Evolutionary conservation across 1,140 invertebrate species (phyloP), one percentile per base, ranked within the genome.

Genomic region (Scaptodrosophila lebanonensis): DNA sequence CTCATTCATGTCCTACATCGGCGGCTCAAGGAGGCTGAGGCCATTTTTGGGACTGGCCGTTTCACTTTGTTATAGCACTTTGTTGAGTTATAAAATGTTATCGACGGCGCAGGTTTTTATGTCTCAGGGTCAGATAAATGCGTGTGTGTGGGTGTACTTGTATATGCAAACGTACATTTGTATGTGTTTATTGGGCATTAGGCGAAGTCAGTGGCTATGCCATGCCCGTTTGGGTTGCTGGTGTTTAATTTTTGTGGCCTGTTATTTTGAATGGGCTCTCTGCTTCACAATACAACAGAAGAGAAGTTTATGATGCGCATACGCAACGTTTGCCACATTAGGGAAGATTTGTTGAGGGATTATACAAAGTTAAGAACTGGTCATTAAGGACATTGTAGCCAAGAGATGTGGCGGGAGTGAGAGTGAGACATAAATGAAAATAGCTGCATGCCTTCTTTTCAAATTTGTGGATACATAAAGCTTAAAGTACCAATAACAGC

Each of bases 91-190:
- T 82, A 82, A 82, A 82, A 82, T 70, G 69, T 69, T 79, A 82
- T 79, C 75, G 73, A 73, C 68, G 60, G 73, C 65, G 60, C 75
- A 82, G 73, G 73, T 82, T 79, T 79, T 79, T 82, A 79, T 79
- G 73, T 54, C 57, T 69, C 50, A 56, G 58, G 70, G 75, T 66
- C 73, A 79, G 73, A 79, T 79, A 75, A 82, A 82, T 75, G n/a
- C n/a, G n/a, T n/a, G n/a, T n/a, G n/a, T n/a, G n/a, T n/a, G n/a
- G n/a, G n/a, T n/a, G n/a, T n/a, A n/a, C n/a, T n/a, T n/a, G n/a
- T n/a, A n/a, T n/a, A n/a, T n/a, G n/a, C n/a, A n/a, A n/a, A n/a
- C n/a, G n/a, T n/a, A n/a, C n/a, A n/a, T n/a, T n/a, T n/a, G n/a
- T n/a, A n/a, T n/a, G 75, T 82, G 75, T 79, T 79, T 79, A 82